Base-by-base conservation (phyloP, 2,797 vertebrate species). In the Limosa lapponica region DNA sequence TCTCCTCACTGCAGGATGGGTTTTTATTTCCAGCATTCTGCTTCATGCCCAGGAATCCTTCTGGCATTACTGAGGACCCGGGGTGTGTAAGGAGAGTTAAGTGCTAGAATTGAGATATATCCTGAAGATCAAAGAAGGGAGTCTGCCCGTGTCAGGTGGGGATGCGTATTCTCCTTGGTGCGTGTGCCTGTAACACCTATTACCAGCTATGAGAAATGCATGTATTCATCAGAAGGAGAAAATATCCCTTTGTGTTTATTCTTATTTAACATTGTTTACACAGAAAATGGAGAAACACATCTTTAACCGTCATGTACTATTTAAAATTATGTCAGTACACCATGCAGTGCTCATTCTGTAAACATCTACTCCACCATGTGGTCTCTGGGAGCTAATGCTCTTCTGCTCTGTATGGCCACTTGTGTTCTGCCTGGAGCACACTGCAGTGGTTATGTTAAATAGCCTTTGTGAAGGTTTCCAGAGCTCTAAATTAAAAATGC, bases 311-410 rank as follows among this genome's bases (percentile, higher is more conserved):
- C 95, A 81, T 79, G 82, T 94, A 79, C 82, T 69, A 80, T 96
- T 96, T 95, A 74, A 95, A 96, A 96, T 91, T 59, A 34, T 96
- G 85, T 89, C 94, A 74, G 93, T 55, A 58, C 86, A 28, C 19
- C 46, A 18, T 5, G 90, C 90, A 74, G 70, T 0, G 69, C 80
- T 97, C 94, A 97, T 97, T 97, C 93, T 84, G 83, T 83, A 97
- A 97, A 96, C 97, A 61, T 90, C 74, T 83, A 96, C 97, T 97
- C 97, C 97, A 97, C 97, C 97, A 10, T 97, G 97, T 97, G 97
- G 97, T 90, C 49, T 97, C 37, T 39, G 71, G 49, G 19, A 95
- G 97, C 88, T 95, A 97, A 64, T 96, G 97, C 97, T 90, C 19
- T 39, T 97, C 73, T 71, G 57, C 87, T 85, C 91, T 44, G n/a